Percentiles rank a stretch among this genome's conserved stretches.
phyloP scores from a whole-genome alignment of 2,888 invertebrate species.

The Erebia palarica region DNA sequence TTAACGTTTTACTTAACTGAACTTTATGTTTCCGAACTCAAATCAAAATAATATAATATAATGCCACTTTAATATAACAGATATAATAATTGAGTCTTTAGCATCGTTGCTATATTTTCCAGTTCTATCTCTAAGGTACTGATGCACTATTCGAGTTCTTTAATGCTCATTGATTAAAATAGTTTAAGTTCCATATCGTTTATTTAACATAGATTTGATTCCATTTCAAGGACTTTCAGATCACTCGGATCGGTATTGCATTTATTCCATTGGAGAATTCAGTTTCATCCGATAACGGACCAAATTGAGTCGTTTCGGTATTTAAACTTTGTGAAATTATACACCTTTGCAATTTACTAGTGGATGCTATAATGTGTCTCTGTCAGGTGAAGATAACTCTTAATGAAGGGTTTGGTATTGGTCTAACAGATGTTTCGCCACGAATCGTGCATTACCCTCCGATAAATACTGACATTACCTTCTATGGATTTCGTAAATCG shows the following conservation, averaged over 20 bases:
- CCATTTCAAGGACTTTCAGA: conserved; percentile 1
- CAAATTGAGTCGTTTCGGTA: conserved; percentile 22
- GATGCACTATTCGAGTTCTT: too few relatives aligned
- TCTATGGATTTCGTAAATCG: conserved; percentile 28
- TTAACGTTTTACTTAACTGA: too few relatives aligned
- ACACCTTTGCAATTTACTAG: conserved; percentile 29
- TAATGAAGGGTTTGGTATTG: conserved; percentile 38
- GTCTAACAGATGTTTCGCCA: conserved; percentile 39
- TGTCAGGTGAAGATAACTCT: conserved; percentile 37
- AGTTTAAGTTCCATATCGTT: background rate
- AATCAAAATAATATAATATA: too few relatives aligned
- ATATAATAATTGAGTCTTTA: too few relatives aligned
- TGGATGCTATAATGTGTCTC: conserved; percentile 37
- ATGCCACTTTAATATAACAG: too few relatives aligned
- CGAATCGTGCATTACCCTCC: conserved; percentile 37
- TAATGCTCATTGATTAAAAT: too few relatives aligned
- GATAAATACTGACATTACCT: conserved; percentile 36
- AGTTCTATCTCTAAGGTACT: too few relatives aligned
- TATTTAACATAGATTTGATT: background rate
- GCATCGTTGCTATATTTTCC: too few relatives aligned
- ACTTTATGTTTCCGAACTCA: too few relatives aligned
- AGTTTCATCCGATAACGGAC: background rate
- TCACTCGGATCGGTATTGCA: conserved; percentile 8
- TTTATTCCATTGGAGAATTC: conserved; percentile 14
- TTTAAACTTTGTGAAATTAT: conserved; percentile 30